A percentile compares a stretch with the other conserved stretches of the same genome.
Conservation (phyloP, 1,140 invertebrate genomes). For the Manduca sexta region DNA sequence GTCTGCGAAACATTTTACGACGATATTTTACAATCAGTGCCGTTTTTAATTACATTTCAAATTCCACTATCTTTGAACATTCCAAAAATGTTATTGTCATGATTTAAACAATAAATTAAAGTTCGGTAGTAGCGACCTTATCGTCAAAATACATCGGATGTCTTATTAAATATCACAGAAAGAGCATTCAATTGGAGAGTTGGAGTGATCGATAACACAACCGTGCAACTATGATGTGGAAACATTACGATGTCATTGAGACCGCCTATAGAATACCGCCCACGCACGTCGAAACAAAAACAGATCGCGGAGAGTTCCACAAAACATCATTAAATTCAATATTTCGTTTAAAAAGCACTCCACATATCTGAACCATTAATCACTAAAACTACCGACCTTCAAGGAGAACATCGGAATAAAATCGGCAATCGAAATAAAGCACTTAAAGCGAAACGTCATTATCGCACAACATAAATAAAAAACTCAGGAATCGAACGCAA, state of each 20-base stretch:
- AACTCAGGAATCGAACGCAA: slow-evolving; percentile 65
- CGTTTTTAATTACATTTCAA: background rate
- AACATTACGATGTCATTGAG: slow-evolving; percentile 28
- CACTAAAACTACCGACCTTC: slow-evolving; percentile 72
- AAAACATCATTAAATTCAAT: slow-evolving; percentile 72
- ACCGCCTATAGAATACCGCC: slow-evolving; percentile 26
- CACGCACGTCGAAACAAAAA: slow-evolving; percentile 41
- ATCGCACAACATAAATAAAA: slow-evolving; percentile 72
- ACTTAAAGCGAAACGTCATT: slow-evolving; percentile 73
- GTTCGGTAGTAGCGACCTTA: background rate
- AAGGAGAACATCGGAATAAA: slow-evolving; percentile 70
- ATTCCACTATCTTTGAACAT: background rate
- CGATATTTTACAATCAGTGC: background rate
- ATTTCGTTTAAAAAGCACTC: slow-evolving; percentile 72
- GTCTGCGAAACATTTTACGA: slow-evolving; percentile 17
- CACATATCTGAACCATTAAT: slow-evolving; percentile 70
- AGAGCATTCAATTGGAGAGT: slow-evolving; percentile 12
- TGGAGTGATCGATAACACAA: slow-evolving; percentile 26
- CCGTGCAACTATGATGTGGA: slow-evolving; percentile 30
- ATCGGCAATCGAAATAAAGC: slow-evolving; percentile 72
- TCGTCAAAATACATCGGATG: slow-evolving; percentile 9
- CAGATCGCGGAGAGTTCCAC: slow-evolving; percentile 47
- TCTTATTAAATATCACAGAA: slow-evolving; percentile 17
- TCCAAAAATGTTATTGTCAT: too few relatives aligned
- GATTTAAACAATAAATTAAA: too few relatives aligned